Conservation (phyloP, 2,797 vertebrate genomes). For the Melanotaenia parkinsoni region DNA sequence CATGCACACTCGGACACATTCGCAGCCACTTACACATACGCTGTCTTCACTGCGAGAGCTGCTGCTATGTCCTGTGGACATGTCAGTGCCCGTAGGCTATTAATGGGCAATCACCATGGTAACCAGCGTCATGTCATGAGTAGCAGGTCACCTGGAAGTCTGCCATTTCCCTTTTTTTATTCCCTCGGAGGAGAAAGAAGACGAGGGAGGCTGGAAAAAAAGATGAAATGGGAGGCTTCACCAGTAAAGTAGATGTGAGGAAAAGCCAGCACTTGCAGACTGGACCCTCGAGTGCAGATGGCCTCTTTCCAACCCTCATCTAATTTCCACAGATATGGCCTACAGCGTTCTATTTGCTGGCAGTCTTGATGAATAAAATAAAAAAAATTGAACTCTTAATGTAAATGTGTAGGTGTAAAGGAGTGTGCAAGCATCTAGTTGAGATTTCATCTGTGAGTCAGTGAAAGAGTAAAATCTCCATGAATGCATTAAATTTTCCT, state of each 20-base stretch:
- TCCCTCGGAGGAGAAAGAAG: slow-evolving; percentile 14
- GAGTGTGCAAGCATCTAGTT: slow-evolving; percentile 2
- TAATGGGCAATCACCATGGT: slow-evolving; percentile 81
- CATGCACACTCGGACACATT: slow-evolving; percentile 19
- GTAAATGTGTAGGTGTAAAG: background rate
- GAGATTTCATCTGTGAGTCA: slow-evolving; percentile 1
- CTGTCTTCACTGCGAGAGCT: slow-evolving; percentile 46
- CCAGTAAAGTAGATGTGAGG: slow-evolving; percentile 16
- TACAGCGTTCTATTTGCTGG: slow-evolving; percentile 27
- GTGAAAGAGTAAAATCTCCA: slow-evolving; percentile 6
- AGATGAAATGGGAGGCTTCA: slow-evolving; percentile 25
- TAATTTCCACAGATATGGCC: slow-evolving; percentile 41
- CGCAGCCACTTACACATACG: slow-evolving; percentile 14
- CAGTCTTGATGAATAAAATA: slow-evolving; percentile 10
- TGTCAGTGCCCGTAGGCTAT: slow-evolving; percentile 75
- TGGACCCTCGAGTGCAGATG: slow-evolving; percentile 28
- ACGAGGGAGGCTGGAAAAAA: slow-evolving; percentile 28
- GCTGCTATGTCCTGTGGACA: slow-evolving; percentile 61
- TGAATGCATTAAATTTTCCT: slow-evolving; percentile 24
- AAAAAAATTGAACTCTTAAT: slow-evolving; percentile 25
- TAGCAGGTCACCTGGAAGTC: slow-evolving; percentile 79
- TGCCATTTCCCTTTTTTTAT: slow-evolving; percentile 48
- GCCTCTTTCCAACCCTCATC: slow-evolving; percentile 43
- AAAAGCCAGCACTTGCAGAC: slow-evolving; percentile 35
- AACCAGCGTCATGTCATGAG: slow-evolving; percentile 76